Evolutionary conservation across 2,113 vertebrate genomes (phyloP).

Genomic region (Perca schrenkii): DNA sequence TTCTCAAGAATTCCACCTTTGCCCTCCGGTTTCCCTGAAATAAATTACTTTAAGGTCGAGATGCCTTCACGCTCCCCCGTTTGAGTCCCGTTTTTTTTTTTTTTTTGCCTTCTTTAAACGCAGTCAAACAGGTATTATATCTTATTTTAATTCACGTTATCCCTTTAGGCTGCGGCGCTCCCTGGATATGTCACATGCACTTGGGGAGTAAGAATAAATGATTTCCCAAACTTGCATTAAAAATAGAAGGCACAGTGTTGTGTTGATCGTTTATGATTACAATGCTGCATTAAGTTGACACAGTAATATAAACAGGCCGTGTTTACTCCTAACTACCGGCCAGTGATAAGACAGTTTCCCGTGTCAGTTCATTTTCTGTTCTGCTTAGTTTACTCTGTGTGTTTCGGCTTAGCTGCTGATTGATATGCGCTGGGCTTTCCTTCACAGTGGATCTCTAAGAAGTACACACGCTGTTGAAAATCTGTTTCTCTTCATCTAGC

Average conservation of each 20-base stretch:
- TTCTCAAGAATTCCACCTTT: slow-evolving; percentile 83
- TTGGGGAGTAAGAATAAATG: slow-evolving; percentile 35
- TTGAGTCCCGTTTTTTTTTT: slow-evolving; percentile 23
- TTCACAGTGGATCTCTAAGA: slow-evolving; percentile 43
- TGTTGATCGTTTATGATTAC: slow-evolving; percentile 25
- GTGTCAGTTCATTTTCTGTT: slow-evolving; percentile 46
- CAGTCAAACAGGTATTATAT: slow-evolving; percentile 57
- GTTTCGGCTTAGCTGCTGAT: slow-evolving; percentile 62
- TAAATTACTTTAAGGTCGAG: slow-evolving; percentile 79
- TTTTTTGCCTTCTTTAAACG: slow-evolving; percentile 39
- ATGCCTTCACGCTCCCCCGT: slow-evolving; percentile 55
- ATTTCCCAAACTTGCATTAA: slow-evolving; percentile 26
- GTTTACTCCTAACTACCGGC: slow-evolving; percentile 21
- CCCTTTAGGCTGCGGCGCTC: slow-evolving; percentile 38
- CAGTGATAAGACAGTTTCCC: slow-evolving; percentile 36
- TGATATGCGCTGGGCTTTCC: slow-evolving; percentile 48
- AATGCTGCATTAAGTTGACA: slow-evolving; percentile 17
- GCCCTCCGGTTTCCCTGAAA: slow-evolving; percentile 80
- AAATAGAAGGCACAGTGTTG: slow-evolving; percentile 14
- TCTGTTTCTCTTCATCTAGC: slow-evolving; percentile 57
- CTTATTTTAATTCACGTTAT: slow-evolving; percentile 48
- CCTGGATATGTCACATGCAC: slow-evolving; percentile 34
- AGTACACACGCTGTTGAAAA: slow-evolving; percentile 49
- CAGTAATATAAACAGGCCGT: slow-evolving; percentile 21
- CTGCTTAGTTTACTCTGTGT: slow-evolving; percentile 52